Percentiles rank a stretch among this genome's conserved stretches.
phyloP scores from a whole-genome alignment of 2,113 vertebrate genomes.

The Hippocampus abdominalis region DNA sequence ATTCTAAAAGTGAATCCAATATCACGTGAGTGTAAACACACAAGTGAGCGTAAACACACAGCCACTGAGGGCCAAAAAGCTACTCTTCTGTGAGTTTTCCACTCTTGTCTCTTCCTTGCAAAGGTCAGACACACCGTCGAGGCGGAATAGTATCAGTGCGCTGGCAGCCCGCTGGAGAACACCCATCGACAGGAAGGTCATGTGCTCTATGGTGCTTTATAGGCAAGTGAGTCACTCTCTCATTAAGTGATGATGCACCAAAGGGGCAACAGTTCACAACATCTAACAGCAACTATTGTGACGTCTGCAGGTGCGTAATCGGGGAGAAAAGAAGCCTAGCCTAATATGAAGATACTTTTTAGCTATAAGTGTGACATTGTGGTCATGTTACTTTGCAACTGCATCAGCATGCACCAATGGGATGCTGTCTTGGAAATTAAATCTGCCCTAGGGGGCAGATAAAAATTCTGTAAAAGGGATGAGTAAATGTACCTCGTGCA shows the following conservation, averaged over 20 bases:
- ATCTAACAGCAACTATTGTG: background rate
- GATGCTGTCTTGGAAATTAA: constrained; percentile 12
- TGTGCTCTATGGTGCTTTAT: background rate
- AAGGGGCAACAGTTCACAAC: background rate
- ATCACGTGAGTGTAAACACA: background rate
- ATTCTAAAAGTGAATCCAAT: background rate
- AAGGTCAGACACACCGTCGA: constrained; percentile 24
- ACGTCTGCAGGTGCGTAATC: background rate
- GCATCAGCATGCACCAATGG: constrained; percentile 16
- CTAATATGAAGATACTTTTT: background rate
- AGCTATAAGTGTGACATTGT: background rate
- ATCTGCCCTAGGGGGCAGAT: constrained; percentile 7
- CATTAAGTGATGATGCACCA: background rate
- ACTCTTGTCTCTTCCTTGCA: constrained; percentile 1
- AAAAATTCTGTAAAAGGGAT: constrained; percentile 13
- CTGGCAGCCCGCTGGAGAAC: constrained; percentile 4
- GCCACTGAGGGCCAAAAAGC: background rate
- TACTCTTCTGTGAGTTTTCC: constrained; percentile 4
- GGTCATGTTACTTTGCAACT: constrained; percentile 23
- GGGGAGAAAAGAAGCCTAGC: background rate
- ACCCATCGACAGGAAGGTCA: constrained; percentile 22
- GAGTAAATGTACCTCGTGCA: constrained; percentile 32
- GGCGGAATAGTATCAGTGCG: constrained; percentile 8
- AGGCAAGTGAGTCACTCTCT: background rate
- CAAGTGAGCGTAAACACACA: constrained; percentile 1